These are phyloP conservation scores for Tetramorium bicarinatum DNA, from an alignment of 2,888 invertebrate species.

Conservation along the genomic window DNA sequence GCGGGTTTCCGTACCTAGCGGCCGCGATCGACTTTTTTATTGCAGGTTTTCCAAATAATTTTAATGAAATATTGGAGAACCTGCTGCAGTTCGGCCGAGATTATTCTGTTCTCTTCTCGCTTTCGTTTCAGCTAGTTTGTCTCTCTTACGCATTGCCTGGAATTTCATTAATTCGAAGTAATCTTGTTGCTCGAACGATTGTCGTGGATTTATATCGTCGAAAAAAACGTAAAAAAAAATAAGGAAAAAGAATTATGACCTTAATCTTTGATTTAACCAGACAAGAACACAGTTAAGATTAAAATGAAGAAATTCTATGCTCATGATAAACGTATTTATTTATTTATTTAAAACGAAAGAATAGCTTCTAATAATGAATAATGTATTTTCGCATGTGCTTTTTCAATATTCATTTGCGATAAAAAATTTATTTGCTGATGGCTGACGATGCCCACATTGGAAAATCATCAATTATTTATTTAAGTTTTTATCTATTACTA, in stretches of 20 bases:
- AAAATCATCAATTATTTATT: not conserved
- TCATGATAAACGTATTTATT: not conserved
- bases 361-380: not conserved
- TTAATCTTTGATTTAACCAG: not conserved
- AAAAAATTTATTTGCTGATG: not conserved
- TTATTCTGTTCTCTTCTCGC: conserved; percentile 6
- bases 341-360: conserved; percentile 9
- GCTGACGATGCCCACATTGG: not conserved
- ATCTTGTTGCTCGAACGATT: conserved; percentile 21
- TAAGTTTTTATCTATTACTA: not conserved
- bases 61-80: conserved; percentile 56
- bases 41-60: conserved; percentile 50
- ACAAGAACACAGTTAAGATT: not conserved
- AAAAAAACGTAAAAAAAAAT: not conserved
- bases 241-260: not conserved
- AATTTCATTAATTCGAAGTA: conserved; percentile 47
- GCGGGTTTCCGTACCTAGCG: conserved; percentile 17
- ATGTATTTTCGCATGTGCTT: not conserved
- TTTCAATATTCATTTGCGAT: not conserved
- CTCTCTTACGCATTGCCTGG: conserved; percentile 15
- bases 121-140: conserved; percentile 1
- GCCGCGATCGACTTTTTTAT: conserved; percentile 31
- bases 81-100: conserved; percentile 33
- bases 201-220: conserved; percentile 4
- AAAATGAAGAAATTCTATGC: not conserved